Conservation (phyloP, 2,888 invertebrate genomes). For the Operophtera brumata region DNA sequence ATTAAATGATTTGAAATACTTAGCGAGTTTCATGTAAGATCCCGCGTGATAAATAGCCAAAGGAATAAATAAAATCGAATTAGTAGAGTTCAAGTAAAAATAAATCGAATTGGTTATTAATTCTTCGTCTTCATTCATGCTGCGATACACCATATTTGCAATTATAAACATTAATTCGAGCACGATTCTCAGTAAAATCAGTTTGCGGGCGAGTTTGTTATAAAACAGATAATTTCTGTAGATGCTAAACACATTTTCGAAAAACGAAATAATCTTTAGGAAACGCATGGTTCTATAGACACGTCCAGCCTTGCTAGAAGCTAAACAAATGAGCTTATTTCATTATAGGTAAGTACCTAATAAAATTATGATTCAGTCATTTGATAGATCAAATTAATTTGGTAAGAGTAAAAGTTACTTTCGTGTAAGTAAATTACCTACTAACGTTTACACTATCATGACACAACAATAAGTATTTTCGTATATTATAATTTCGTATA, state of each 20-base stretch:
- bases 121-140: not conserved
- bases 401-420: no score
- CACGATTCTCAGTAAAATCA: constrained; percentile 4
- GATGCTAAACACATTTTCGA: constrained; percentile 22
- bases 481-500: no score
- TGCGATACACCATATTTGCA: not conserved
- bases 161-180: not conserved
- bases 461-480: no score
- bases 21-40: constrained; percentile 1
- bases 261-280: not conserved
- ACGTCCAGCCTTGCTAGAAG: not conserved
- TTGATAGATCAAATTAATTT: no score
- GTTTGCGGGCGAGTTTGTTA: constrained; percentile 5
- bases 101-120: not conserved
- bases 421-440: no score
- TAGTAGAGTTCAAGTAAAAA: not conserved
- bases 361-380: no score
- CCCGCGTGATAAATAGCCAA: constrained; percentile 11
- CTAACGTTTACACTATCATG: no score
- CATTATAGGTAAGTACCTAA: no score
- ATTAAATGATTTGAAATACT: constrained; percentile 2
- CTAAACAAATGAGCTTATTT: no score
- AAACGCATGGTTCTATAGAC: not conserved
- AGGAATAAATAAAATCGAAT: not conserved
- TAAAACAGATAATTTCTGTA: constrained; percentile 35